Evolutionary conservation across 2,797 vertebrate genomes (phyloP), one percentile per base, ranked within the genome.

Genomic region (Hylomyscus alleni): DNA sequence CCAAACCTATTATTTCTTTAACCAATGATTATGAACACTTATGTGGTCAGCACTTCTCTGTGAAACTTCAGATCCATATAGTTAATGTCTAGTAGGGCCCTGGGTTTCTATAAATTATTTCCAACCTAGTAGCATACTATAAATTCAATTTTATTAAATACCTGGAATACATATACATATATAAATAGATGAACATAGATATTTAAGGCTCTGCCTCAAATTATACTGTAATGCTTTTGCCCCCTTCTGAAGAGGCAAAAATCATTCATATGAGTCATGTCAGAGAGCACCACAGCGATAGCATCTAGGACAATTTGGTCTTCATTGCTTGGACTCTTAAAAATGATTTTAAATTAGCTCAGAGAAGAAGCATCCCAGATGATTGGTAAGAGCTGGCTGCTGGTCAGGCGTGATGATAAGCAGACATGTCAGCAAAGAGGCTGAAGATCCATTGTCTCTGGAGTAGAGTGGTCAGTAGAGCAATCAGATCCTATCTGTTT

Each of bases 301-400:
- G 37, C 47, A 89, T 90, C 76, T 73, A 65, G 13, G 19, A 26
- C 47, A 90, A 96, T 95, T 34, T 72, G 77, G 19, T 92, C 22
- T 29, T 89, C 34, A 37, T 62, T 93, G 65, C 87, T 93, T 95
- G 76, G 14, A 73, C 47, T 97, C 76, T 93, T 94, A 67, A 86
- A 91, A 95, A 67, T 54, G 12, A 73, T 95, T 97, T 93, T 56
- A 86, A 95, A 95, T 94, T 84, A 95, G 24, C 58, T 96, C 87
- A 94, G 87, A 97, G 94, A 84, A 89, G 72, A 97, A 96, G 88
- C 84, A 50, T 22, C 80, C 22, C 26, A 54, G 50, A 73, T 89
- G 83, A 94, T 91, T 92, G 65, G 58, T 76, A 69, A 93, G 58
- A 56, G 4, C 56, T 89, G 82, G 37, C 54, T 85, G 47, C n/a